Base-by-base conservation (phyloP, 1,140 invertebrate species). In the Stratiolaelaps scimitus region DNA sequence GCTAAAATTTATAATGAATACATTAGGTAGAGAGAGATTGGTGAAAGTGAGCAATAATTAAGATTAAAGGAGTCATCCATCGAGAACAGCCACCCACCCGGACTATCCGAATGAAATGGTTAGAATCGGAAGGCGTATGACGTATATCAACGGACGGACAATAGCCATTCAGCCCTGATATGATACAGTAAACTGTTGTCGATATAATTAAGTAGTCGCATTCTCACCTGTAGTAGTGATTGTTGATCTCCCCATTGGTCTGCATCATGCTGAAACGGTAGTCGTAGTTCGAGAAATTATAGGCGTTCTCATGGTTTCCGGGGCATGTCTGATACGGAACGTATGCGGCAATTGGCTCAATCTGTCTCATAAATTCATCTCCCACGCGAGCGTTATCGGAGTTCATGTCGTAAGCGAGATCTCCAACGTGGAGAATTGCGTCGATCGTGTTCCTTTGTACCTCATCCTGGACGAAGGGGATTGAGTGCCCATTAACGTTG, bases 281-380 rank as follows among this genome's bases (percentile, higher is more conserved):
- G 69, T 83, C 81, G 73, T 89, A 90, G 72, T 90, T 84, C 48
- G 84, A 85, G 76, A 91, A 92, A 77, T 92, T 91, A 73, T 88
- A 87, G 69, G 76, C 80, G 72, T 86, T 81, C 76, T 94, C 90
- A 71, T 94, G 91, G 76, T 95, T 95, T 53, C 90, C 91, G 64
- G 87, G 84, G 70, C 86, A 86, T 1, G 87, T 87, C 89, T 92
- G 92, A 73, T 95, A 95, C 0, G 91, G 90, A 65, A 92, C 78
- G 75, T 85, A 84, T 34, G 86, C 87, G 48, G 92, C 88, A 53
- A 93, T 78, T 1, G 85, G 81, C 77, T 93, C 83, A 68, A 95
- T 85, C 78, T 89, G 86, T 34, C 83, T 80, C 88, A 94, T 92
- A 76, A 92, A 95, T 74, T 85, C 82, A 78, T 94, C 88, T 0